Evolutionary conservation across 2,797 vertebrate genomes (phyloP), one percentile per base, ranked within the genome.

Genomic region (Micromesistius poutassou): DNA sequence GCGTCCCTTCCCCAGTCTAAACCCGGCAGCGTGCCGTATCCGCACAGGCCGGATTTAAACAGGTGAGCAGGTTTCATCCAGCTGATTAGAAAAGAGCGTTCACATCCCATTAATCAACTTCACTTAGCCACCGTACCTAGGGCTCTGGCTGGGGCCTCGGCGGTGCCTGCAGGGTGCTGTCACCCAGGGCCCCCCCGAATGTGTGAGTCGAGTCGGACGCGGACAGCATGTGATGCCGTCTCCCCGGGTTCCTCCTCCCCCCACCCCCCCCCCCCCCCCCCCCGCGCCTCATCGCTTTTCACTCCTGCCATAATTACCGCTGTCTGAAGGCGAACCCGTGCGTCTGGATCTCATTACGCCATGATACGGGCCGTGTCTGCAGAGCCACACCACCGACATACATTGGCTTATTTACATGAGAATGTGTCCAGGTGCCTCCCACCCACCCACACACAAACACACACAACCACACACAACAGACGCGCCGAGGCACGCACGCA

Each of bases 331-430:
- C 94, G 93, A 95, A 93, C 92, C 93, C 85, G 91, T 91, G 89
- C 91, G 90, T 90, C 90, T 55, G 91, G 91, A 92, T 94, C 92
- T 94, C 92, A 94, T 94, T 95, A 95, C 88, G 90, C 84, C 87
- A 83, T 89, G 92, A 94, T 92, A 93, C 82, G 91, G 90, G 89
- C 92, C 84, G 86, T 90, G 87, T 93, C 91, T 89, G 91, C 88
- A 84, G 79, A 88, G 84, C 88, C 88, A 86, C 87, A 74, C 89
- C 33, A 76, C 50, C 35, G 22, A 30, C 25, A 14, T 33, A 40
- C 33, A 42, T 66, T 70, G 12, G 72, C 81, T 72, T 83, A 92
- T 92, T 91, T 92, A 89, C 91, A 93, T 93, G 89, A 91, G 90
- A 93, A 93, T 92, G 85, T n/a, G 82, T 77, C 86, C 82, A 80